Evolutionary conservation across 2,797 vertebrate genomes (phyloP), one percentile per base, ranked within the genome.

Genomic region (Otolemur crassicaudatus): DNA sequence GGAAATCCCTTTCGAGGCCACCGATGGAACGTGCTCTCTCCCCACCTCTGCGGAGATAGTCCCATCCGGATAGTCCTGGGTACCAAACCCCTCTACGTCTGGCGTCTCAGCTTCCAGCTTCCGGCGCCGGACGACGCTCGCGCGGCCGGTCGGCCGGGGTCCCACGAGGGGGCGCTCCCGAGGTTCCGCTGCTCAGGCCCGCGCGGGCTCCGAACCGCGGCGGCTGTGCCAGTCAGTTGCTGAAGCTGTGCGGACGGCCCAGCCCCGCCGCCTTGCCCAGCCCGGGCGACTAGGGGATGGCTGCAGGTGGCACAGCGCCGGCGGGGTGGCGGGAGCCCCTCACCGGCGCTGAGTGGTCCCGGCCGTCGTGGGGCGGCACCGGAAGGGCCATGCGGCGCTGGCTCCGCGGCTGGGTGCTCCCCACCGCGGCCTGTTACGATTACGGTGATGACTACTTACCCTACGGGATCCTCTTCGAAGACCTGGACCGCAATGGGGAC

Each of bases 401-500:
- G 7, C 56, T 98, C 3, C 98, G 98, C 87, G 98, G 98, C 80
- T 43, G 99, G 56, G 65, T 98, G 63, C 98, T 99, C 76, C 70
- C 84, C 8, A 90, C 97, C 12, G 98, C 97, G 8, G 98, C 46
- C 40, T 94, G 98, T 46, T 46, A 94, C 84, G 97, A 91, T 49
- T 49, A 49, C 25, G 65, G 82, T 4, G 87, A 95, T 7, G 79
- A 72, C 53, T 63, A 67, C 4, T 53, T 96, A 5, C 96, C 79
- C 0, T 99, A 99, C 98, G 98, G 98, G 73, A 98, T 98, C 63
- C 98, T 99, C 93, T 99, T 99, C 97, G 97, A 98, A 85, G 99
- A 98, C 92, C 98, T 99, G 98, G 99, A 99, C 97, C 95, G 97
- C 49, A 99, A 99, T 93, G 98, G 99, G 73, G 99, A 99, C 97